A percentile compares a stretch with the other conserved stretches of the same genome.
These are phyloP conservation scores for Yoshiicerus persimilis DNA, from an alignment of 1,140 invertebrate species.

Conservation along the genomic window DNA sequence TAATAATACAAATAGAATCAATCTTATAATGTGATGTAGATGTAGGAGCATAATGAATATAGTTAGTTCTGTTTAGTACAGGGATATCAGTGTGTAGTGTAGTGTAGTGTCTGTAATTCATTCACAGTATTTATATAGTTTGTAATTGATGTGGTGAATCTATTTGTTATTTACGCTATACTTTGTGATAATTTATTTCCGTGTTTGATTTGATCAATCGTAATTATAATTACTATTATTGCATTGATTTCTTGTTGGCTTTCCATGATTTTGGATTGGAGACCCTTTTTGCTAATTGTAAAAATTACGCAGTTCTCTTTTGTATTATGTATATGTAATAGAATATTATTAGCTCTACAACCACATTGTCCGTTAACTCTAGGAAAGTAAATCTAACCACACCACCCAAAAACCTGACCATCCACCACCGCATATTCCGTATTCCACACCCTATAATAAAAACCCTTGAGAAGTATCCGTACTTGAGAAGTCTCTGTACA, in stretches of 20 bases:
- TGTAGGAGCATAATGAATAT: not conserved
- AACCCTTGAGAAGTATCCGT: not conserved
- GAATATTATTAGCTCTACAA: not conserved
- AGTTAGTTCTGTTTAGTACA: not conserved
- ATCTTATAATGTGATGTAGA: not conserved
- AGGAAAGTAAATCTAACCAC: not conserved
- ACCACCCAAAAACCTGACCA: not conserved
- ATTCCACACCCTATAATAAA: not conserved
- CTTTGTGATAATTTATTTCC: not conserved
- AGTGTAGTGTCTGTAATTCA: not conserved
- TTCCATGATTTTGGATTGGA: conserved; percentile 22
- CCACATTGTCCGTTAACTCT: conserved; percentile 2
- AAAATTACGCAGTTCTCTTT: conserved; percentile 8
- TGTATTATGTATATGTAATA: not conserved
- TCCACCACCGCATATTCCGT: not conserved
- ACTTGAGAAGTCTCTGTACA: not conserved
- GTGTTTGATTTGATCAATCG: not conserved
- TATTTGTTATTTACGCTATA: not conserved
- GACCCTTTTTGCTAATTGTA: conserved; percentile 13
- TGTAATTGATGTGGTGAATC: not conserved
- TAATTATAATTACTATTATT: not conserved
- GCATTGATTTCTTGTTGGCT: conserved; percentile 19
- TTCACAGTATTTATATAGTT: not conserved
- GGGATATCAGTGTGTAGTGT: not conserved
- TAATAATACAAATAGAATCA: not conserved